Base-by-base conservation (phyloP, 2,113 vertebrate genomes). In the Spilogale gracilis region DNA sequence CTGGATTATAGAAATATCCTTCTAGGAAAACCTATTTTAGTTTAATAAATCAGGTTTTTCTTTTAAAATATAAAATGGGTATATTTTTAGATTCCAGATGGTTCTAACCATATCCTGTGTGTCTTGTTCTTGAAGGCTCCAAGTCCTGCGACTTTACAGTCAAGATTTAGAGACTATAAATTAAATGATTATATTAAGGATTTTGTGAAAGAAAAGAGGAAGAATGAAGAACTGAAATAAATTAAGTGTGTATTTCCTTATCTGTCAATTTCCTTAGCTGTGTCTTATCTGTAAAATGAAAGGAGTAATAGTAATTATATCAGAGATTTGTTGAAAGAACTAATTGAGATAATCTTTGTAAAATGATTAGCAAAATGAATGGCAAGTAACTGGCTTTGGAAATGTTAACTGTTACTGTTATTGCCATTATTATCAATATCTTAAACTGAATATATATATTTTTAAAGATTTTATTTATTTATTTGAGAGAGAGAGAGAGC, bases 301-400 rank as follows among this genome's bases (percentile, higher is more conserved):
- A 82, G 56, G 23, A 90, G 71, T 12, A 88, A 91, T 45, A 32
- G 32, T 65, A 83, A 74, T 92, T 94, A 84, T 30, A 78, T 23
- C 43, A 71, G 93, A 92, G 5, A 5, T 87, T 83, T 92, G 56
- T 79, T 95, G 85, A 90, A 94, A 73, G 56, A 94, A n/a, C n/a
- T 32, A 48, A 84, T 27, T 83, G 87, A 96, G 38, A 83, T 61
- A 82, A 95, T 95, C 18, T 91, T 95, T 89, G 23, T 58, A 92
- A 92, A 96, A 38, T 89, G 54, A 63, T 95, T 89, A 97, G 43
- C 16, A n/a, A 92, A 83, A 43, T 54, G 14, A 93, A 58, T 87
- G 30, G 30, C 20, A n/a, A 92, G 9, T 38, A 80, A 61, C 20
- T 61, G 54, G 45, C 25, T 73, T 95, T 56, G 9, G 3, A 90